These are phyloP conservation scores for Dryoscopus gambensis DNA, from an alignment of 2,113 vertebrate genomes.

Conservation along the genomic window DNA sequence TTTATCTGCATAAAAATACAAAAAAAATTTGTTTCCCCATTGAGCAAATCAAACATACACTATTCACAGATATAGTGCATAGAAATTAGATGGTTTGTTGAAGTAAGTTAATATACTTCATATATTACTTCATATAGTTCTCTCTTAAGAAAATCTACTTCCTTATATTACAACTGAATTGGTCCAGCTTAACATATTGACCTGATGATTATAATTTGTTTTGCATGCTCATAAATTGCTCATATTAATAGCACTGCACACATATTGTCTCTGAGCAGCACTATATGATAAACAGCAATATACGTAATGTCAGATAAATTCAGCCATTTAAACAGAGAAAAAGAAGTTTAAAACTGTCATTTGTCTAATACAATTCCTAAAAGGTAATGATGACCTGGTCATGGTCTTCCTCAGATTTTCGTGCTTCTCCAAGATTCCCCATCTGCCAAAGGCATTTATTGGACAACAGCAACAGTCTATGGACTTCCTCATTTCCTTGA, in stretches of 20 bases:
- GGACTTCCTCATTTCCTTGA: background rate
- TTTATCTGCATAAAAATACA: background rate
- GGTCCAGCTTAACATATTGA: background rate
- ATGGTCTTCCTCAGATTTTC: background rate
- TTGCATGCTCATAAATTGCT: background rate
- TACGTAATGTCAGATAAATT: background rate
- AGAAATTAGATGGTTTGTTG: background rate
- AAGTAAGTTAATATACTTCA: background rate
- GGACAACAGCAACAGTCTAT: background rate
- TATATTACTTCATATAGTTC: background rate
- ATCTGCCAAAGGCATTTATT: background rate
- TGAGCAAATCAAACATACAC: background rate
- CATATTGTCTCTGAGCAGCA: background rate
- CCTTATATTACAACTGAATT: background rate
- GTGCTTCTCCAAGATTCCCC: background rate
- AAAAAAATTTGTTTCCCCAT: background rate
- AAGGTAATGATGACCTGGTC: background rate
- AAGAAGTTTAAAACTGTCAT: background rate
- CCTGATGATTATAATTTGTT: background rate
- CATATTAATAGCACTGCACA: background rate
- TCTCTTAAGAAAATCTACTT: background rate
- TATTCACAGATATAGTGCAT: background rate
- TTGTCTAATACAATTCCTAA: background rate
- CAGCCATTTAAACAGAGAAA: background rate
- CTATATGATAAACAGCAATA: rapidly evolving